Base-by-base conservation (phyloP, 2,797 vertebrate genomes). In the Ctenosaura bakeri region DNA sequence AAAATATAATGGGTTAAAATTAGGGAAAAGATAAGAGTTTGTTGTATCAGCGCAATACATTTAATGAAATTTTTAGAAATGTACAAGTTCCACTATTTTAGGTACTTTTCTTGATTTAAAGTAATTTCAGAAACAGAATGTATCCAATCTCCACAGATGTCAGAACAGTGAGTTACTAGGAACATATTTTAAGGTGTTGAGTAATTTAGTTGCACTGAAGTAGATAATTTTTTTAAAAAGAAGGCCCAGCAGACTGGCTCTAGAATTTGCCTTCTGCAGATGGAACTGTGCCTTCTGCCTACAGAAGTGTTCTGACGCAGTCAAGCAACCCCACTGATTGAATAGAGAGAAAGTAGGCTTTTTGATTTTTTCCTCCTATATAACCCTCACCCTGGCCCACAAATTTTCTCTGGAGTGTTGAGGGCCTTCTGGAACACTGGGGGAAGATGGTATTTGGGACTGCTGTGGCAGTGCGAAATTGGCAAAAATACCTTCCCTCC, bases 41-140 rank as follows among this genome's bases (percentile, higher is more conserved):
- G 92, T 92, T 92, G 91, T 24, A 59, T 56, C 64, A 77, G 69
- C 26, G 12, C n/a, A 24, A 42, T 82, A 38, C 26, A 12, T 38
- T 88, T 66, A 84, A 77, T 29, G 86, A 77, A 78, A 76, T n/a
- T 0, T 71, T 73, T 89, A 89, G 46, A 84, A 54, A 16, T 46
- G 76, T 87, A 26, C 22, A 80, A 14, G 29, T 56, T 24, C 88
- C 79, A 88, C 76, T 89, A 93, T 93, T 95, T 93, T 95, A 95
- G 95, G 90, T 46, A 91, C 85, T 90, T 94, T 87, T 87, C 42
- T 95, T 94, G 7, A 88, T 87, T 95, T 88, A 97, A 95, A 94
- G 94, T 94, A 95, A 96, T 78, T 96, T 96, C 83, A 94, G 91
- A 95, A 96, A 97, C 8, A 97, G 97, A 97, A 96, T 86, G 89